Base-by-base conservation (phyloP, 2,113 vertebrate species). In the Carassius gibelio region DNA sequence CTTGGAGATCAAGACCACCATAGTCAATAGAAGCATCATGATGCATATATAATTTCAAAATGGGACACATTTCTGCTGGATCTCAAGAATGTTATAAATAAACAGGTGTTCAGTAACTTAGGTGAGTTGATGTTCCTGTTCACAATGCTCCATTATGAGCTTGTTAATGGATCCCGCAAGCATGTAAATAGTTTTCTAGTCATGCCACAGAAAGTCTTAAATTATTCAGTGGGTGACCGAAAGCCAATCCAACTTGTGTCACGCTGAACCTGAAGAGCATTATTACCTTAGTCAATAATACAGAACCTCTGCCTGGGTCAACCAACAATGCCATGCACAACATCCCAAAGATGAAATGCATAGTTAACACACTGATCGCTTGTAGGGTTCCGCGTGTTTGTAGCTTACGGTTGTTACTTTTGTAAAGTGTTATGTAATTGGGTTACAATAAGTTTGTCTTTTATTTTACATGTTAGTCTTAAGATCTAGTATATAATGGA, bases 101-200 rank as follows among this genome's bases (percentile, higher is more conserved):
- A 88, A 90, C 88, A 69, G 88, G 71, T 91, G 84, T 93, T 85
- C 45, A 4, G 88, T 92, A 89, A 88, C 89, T 86, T 80, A 75
- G 81, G 69, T 61, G 52, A 83, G 75, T 86, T 77, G 85, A 30
- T 26, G 57, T 55, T 82, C 23, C 48, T 89, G 11, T 7, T 30
- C 42, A 36, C 81, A 50, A 62, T 23, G 48, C n/a, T 19, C 15
- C 23, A 48, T 86, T 78, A 85, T 89, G 68, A 85, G 50, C 34
- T 23, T 74, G 89, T 91, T 89, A 93, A 94, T 86, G 75, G 92
- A 94, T 93, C 90, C 88, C 88, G 77, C 88, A 64, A 90, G 89
- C 81, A 90, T 90, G 92, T 93, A 87, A 93, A 93, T 93, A 93
- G 92, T 93, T 92, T 92, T 93, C 88, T 86, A 93, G 82, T 86